Evolutionary conservation across 2,888 invertebrate genomes (phyloP).

Genomic region (Ceramica pisi): DNA sequence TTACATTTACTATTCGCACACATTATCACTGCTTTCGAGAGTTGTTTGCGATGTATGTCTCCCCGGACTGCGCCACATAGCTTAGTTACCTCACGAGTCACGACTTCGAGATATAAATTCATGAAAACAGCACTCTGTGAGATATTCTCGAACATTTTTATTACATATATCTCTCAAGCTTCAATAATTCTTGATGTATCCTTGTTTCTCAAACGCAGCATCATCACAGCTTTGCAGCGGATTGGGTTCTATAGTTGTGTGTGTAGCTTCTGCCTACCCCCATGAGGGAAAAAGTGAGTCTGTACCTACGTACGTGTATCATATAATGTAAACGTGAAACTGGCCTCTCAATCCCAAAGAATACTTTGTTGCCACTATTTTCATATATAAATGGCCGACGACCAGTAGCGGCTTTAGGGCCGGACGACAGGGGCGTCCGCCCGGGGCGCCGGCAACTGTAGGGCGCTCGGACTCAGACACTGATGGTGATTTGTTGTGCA

Average conservation of each 20-base stretch:
- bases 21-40: conserved; percentile 28
- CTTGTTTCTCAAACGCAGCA: neutral
- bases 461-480: too few species aligned
- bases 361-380: too few species aligned
- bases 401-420: too few species aligned
- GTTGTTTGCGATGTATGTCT: conserved; percentile 27
- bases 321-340: too few species aligned
- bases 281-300: too few species aligned
- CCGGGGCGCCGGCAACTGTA: too few species aligned
- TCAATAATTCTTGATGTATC: neutral
- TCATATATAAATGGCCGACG: too few species aligned
- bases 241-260: neutral
- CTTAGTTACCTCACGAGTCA: neutral
- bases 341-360: too few species aligned
- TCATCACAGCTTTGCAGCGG: neutral
- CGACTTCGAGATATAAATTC: conserved; percentile 22
- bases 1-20: conserved; percentile 39
- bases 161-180: neutral
- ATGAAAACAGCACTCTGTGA: conserved; percentile 18
- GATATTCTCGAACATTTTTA: neutral
- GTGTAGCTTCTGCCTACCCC: too few species aligned
- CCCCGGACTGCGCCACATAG: neutral
- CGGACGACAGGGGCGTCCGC: too few species aligned
- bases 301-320: too few species aligned
- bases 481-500: too few species aligned